These are phyloP conservation scores for Petrocephalus schoutedeni DNA, from an alignment of 2,797 vertebrate genomes.

Conservation along the genomic window DNA sequence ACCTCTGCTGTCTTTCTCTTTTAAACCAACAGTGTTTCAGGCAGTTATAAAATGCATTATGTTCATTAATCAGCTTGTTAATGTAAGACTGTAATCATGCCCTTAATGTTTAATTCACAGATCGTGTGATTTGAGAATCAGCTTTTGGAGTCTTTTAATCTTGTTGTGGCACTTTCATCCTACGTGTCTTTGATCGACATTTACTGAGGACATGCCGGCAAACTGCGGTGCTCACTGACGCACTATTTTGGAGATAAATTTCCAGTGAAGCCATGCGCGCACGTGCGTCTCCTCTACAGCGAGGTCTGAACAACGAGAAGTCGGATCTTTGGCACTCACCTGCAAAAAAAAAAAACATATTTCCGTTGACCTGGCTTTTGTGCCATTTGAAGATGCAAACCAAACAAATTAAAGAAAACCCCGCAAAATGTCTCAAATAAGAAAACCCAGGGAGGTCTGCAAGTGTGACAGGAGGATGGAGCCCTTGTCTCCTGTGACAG, in stretches of 20 bases:
- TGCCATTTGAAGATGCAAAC: background rate
- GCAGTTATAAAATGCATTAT: background rate
- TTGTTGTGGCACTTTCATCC: background rate
- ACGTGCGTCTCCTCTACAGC: background rate
- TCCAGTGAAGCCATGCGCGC: background rate
- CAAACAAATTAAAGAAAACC: background rate
- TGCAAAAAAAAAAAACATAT: background rate
- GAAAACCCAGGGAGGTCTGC: background rate
- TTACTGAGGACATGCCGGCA: background rate
- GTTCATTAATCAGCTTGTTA: background rate
- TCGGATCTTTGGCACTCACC: background rate
- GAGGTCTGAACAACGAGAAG: background rate
- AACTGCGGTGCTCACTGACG: background rate
- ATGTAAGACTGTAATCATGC: constrained; percentile 1
- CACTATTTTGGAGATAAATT: background rate
- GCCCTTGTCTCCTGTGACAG: too few relatives aligned
- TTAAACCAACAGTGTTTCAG: background rate
- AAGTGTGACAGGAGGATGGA: background rate
- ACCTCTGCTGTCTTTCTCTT: background rate
- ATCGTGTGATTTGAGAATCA: background rate
- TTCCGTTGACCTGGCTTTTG: background rate
- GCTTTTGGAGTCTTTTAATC: background rate
- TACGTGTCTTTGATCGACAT: background rate
- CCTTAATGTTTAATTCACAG: background rate
- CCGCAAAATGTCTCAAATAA: background rate